phyloP scores from a whole-genome alignment of 1,140 invertebrate species.

The Bombus confusus region DNA sequence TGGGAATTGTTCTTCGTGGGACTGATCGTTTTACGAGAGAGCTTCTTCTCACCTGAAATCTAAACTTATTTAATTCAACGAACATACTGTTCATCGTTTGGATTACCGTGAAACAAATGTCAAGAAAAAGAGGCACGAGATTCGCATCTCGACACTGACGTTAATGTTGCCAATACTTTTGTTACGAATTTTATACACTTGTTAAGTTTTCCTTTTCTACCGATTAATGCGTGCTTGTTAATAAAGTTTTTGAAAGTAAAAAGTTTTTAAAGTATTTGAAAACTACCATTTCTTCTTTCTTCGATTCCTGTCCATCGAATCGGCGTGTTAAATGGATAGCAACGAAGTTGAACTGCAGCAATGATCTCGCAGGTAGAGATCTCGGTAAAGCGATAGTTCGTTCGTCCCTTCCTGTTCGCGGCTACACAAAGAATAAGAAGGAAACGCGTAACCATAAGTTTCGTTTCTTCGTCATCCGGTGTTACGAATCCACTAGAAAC shows the following conservation, averaged over 20 bases:
- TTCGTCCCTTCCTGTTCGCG: slow-evolving; percentile 29
- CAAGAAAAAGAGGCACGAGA: not conserved
- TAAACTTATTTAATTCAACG: slow-evolving; percentile 14
- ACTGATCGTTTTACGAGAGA: slow-evolving; percentile 2
- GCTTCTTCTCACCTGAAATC: slow-evolving; percentile 15
- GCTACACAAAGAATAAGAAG: not conserved
- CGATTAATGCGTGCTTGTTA: slow-evolving; percentile 33
- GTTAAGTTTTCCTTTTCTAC: slow-evolving; percentile 57
- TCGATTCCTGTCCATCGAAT: not conserved
- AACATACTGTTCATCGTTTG: not conserved
- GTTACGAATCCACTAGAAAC: slow-evolving; percentile 55
- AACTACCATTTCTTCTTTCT: not conserved
- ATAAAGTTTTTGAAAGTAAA: no score
- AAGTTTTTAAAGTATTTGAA: no score
- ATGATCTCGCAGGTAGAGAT: not conserved
- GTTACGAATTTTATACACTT: slow-evolving; percentile 60
- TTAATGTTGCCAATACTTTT: slow-evolving; percentile 26
- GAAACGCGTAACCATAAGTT: slow-evolving; percentile 57
- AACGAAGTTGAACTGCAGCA: not conserved
- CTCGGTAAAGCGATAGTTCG: not conserved
- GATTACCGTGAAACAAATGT: no score
- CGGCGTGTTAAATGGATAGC: not conserved
- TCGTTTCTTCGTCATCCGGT: slow-evolving; percentile 60
- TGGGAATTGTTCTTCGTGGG: not conserved
- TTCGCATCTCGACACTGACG: not conserved